A percentile compares a stretch with the other conserved stretches of the same genome.
Conservation (phyloP, 1,140 invertebrate genomes). For the Zaprionus kolodkinae region DNA sequence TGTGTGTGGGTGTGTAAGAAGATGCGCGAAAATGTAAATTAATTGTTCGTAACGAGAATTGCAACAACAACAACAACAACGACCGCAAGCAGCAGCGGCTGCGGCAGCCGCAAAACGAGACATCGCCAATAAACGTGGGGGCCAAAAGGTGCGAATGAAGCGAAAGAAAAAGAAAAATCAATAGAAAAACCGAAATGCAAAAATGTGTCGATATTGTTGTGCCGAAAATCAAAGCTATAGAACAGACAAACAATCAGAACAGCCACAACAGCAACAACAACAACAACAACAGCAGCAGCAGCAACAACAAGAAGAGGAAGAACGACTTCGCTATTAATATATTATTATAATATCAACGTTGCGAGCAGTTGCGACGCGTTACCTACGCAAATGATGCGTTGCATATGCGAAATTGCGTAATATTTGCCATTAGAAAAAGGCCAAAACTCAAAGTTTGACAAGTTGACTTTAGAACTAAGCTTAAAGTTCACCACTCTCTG, state of each 20-base stretch:
- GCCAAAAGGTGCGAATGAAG: conserved; percentile 75
- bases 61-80: conserved; percentile 44
- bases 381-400: conserved; percentile 63
- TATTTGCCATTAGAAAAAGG: conserved; percentile 47
- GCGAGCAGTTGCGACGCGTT: conserved; percentile 11
- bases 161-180: conserved; percentile 81
- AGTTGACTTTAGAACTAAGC: conserved; percentile 53
- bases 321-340: conserved; percentile 60
- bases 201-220: conserved; percentile 62
- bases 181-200: conserved; percentile 61
- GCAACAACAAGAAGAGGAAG: conserved; percentile 21
- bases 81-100: conserved; percentile 15
- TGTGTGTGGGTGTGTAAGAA: conserved; percentile 39
- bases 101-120: conserved; percentile 26
- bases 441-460: conserved; percentile 40
- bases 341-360: conserved; percentile 33
- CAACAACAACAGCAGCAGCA: conserved; percentile 6
- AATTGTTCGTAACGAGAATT: conserved; percentile 54
- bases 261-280: conserved; percentile 22
- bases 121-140: conserved; percentile 56
- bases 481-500: conserved; percentile 52
- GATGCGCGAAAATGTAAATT: conserved; percentile 76
- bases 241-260: conserved; percentile 28
- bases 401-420: conserved; percentile 73
- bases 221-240: conserved; percentile 50